Evolutionary conservation across 2,113 vertebrate genomes (phyloP), one percentile per base, ranked within the genome.

Genomic region (Silurus glanis): DNA sequence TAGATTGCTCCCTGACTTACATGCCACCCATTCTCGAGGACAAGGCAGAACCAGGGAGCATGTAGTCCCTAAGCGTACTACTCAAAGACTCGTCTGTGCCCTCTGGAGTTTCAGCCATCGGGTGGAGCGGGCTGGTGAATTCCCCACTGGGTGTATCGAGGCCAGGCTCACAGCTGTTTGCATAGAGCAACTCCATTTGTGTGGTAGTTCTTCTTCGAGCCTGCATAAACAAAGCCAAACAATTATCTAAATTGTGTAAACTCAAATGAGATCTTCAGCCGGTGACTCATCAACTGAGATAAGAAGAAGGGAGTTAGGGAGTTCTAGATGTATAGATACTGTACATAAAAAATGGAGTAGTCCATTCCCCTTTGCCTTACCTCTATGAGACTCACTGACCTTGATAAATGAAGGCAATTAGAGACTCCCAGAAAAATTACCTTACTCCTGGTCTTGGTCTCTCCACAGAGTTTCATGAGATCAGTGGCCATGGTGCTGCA

Each of bases 121-220:
- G 91, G 16, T 95, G 64, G 72, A 96, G 90, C 84, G 95, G 88
- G 82, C 90, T 87, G 78, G 96, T 86, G 89, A 94, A 93, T 87
- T 96, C 97, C 61, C 95, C 92, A 56, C 94, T 37, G 28, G 93
- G 91, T 5, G 88, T 79, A 55, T 97, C 97, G 9, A 94, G 91
- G 76, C 91, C 93, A 59, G 95, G 93, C 89, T 99, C 97, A 0
- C 94, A 92, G 92, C 89, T 98, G 94, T 96, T 97, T 21, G 97
- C 97, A 47, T 99, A 99, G 13, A 99, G 96, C 89, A 99, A 51
- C 90, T 99, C 97, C 97, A 97, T 97, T 93, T 99, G 98, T 3
- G 98, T 99, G 80, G 98, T 97, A 83, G 98, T 99, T 90, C 98
- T 95, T 83, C 98, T 94, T 1, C 98, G 97, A 47, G 98, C 98